Evolutionary conservation across 2,888 invertebrate genomes (phyloP).

Genomic region (Cyrtodaria siliqua): DNA sequence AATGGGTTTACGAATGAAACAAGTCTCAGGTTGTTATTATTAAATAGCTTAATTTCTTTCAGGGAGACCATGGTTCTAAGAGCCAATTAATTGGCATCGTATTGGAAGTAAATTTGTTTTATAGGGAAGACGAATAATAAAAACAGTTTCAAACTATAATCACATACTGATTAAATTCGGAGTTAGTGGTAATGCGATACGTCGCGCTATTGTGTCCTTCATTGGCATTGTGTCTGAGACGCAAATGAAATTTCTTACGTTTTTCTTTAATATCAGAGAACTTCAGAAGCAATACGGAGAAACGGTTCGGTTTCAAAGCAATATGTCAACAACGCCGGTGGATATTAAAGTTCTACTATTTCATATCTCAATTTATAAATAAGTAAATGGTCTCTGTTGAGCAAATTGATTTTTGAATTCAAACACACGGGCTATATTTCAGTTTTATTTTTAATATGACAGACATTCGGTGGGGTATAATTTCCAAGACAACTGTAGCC

Average conservation of each 20-base stretch:
- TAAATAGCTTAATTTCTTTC: conserved; percentile 23
- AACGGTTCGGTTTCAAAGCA: neutral
- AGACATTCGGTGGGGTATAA: too few species aligned
- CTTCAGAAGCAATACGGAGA: too few species aligned
- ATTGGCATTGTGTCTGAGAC: neutral
- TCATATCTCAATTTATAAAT: conserved; percentile 31
- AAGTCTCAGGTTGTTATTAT: conserved; percentile 16
- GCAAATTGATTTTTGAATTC: neutral
- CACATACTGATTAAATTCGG: conserved; percentile 21
- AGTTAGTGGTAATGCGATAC: neutral
- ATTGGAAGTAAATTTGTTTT: conserved; percentile 16
- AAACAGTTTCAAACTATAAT: conserved; percentile 23
- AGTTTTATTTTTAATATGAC: too few species aligned
- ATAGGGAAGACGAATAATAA: conserved; percentile 7
- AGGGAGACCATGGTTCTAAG: conserved; percentile 6
- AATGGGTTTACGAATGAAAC: conserved; percentile 9
- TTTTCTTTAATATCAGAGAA: neutral
- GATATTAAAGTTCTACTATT: conserved; percentile 27
- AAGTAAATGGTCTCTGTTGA: conserved; percentile 9
- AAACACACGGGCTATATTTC: too few species aligned
- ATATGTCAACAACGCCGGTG: conserved; percentile 22
- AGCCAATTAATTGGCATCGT: conserved; percentile 12
- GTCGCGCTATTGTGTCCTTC: too few species aligned
- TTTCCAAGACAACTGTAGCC: too few species aligned
- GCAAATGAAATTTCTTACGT: neutral